These are phyloP conservation scores for Pandion haliaetus DNA, from an alignment of 2,113 vertebrate genomes.

Conservation along the genomic window DNA sequence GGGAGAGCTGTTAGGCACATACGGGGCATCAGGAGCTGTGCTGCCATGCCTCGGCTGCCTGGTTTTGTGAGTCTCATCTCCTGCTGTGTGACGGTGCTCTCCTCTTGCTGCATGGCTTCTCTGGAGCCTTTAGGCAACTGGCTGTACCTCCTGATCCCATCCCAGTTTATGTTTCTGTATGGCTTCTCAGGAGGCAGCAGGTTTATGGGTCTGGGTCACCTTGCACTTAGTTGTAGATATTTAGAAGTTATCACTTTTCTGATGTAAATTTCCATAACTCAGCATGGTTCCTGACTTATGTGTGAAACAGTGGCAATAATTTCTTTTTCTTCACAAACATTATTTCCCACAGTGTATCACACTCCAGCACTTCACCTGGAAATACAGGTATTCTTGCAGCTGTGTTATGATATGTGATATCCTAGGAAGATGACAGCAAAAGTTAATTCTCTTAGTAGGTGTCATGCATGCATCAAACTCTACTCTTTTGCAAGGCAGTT, in stretches of 20 bases:
- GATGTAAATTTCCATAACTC: background rate
- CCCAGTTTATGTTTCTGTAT: background rate
- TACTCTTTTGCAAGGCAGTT: background rate
- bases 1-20: background rate
- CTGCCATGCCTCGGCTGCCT: background rate
- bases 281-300: background rate
- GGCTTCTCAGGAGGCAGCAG: background rate
- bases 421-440: background rate
- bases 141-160: background rate
- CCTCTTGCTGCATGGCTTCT: background rate
- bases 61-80: background rate
- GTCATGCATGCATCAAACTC: background rate
- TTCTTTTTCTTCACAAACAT: background rate
- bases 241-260: background rate
- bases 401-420: fast-evolving
- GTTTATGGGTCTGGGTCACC: background rate
- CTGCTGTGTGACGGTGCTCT: background rate
- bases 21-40: background rate
- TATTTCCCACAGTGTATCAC: background rate
- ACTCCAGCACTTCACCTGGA: background rate
- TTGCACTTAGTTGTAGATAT: background rate
- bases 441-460: background rate
- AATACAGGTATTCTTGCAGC: background rate
- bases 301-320: background rate
- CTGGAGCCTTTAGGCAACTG: background rate